Percentiles rank a stretch among this genome's conserved stretches.
These are phyloP conservation scores for Lichenostomus cassidix DNA, from an alignment of 2,113 vertebrate genomes.

Conservation along the genomic window DNA sequence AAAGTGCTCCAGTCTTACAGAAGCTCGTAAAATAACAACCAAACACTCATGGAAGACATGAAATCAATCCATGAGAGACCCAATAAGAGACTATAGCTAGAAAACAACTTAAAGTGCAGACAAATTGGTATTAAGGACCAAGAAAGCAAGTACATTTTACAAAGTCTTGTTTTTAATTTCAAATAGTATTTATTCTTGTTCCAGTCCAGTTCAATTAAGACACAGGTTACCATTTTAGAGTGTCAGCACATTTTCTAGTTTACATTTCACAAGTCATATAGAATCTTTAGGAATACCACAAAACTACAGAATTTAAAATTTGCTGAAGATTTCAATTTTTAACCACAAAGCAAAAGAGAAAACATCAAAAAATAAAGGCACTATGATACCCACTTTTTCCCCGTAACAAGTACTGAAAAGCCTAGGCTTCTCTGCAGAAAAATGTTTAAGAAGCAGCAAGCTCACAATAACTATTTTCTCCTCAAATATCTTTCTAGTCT, in stretches of 20 bases:
- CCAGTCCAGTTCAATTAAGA: not conserved
- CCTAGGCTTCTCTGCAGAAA: not conserved
- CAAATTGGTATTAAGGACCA: not conserved
- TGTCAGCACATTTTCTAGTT: not conserved
- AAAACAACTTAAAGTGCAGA: not conserved
- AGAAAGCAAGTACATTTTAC: not conserved
- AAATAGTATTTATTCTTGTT: not conserved
- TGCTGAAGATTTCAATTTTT: not conserved
- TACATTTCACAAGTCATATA: not conserved
- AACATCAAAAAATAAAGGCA: not conserved
- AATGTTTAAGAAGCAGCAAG: not conserved
- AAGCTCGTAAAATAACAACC: not conserved
- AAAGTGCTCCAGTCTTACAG: not conserved
- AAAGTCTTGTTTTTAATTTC: not conserved
- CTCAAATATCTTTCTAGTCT: not conserved
- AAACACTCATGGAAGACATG: not conserved
- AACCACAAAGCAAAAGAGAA: not conserved
- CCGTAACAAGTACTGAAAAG: not conserved
- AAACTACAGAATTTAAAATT: not conserved
- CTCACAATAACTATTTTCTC: not conserved
- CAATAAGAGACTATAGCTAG: not conserved
- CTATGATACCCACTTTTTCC: not conserved
- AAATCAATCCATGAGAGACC: not conserved
- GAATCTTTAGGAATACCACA: not conserved
- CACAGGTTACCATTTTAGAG: not conserved